phyloP scores from a whole-genome alignment of 2,888 invertebrate species.

The Brachyopa scutellaris region DNA sequence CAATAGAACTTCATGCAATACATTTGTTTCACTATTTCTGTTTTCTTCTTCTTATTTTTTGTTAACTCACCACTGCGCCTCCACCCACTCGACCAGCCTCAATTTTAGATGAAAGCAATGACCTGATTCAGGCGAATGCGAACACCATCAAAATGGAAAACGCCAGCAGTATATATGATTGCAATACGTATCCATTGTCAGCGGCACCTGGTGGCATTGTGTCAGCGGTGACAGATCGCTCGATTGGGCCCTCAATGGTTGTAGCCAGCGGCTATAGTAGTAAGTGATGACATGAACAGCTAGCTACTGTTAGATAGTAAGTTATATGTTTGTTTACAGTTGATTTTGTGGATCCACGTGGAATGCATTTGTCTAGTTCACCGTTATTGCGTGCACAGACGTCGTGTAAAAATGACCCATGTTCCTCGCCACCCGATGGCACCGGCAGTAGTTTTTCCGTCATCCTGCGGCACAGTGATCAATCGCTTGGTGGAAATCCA shows the following conservation, averaged over 20 bases:
- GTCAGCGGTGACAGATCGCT: conserved; percentile 75
- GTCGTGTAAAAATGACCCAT: conserved; percentile 78
- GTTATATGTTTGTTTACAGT: too few relatives aligned
- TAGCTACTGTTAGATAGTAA: neutral
- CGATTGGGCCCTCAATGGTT: conserved; percentile 84
- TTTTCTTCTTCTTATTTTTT: conserved; percentile 21
- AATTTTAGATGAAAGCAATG: conserved; percentile 94
- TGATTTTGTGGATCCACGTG: conserved; percentile 81
- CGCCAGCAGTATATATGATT: conserved; percentile 87
- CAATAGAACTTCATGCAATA: neutral
- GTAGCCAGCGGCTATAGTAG: conserved; percentile 91
- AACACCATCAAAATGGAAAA: conserved; percentile 92
- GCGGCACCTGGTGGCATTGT: conserved; percentile 82
- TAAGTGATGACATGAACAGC: conserved; percentile 82
- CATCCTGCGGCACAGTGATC: conserved; percentile 79
- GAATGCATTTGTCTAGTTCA: conserved; percentile 79
- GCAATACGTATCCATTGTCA: conserved; percentile 88
- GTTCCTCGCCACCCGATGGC: conserved; percentile 78
- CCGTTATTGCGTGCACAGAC: conserved; percentile 77
- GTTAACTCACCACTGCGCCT: neutral
- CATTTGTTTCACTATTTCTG: conserved; percentile 9
- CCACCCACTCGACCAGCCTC: conserved; percentile 86
- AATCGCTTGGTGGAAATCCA: conserved; percentile 74
- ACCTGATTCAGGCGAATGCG: conserved; percentile 83
- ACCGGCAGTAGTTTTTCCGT: conserved; percentile 78